Percentiles rank a stretch among this genome's conserved stretches.
These are phyloP conservation scores for Cisticola juncidis DNA, from an alignment of 2,113 vertebrate genomes.

Conservation along the genomic window DNA sequence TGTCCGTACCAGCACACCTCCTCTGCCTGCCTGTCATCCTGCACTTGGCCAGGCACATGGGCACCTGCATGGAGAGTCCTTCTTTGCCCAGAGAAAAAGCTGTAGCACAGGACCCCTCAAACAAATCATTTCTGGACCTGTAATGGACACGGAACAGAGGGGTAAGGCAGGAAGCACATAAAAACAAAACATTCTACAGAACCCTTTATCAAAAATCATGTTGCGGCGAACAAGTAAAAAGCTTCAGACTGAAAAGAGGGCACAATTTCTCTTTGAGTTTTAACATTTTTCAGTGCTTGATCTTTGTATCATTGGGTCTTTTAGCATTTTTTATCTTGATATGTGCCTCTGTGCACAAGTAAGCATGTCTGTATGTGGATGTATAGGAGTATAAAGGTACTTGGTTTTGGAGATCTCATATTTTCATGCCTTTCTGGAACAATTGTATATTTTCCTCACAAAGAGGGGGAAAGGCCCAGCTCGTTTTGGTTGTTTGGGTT, in stretches of 20 bases:
- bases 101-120: background rate
- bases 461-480: background rate
- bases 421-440: background rate
- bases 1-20: background rate
- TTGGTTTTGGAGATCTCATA: background rate
- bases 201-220: background rate
- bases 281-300: background rate
- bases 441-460: background rate
- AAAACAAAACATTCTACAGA: background rate
- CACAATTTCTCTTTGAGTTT: background rate
- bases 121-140: background rate
- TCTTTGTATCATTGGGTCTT: background rate
- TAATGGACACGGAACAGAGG: rapidly evolving
- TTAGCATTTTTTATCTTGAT: background rate
- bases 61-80: background rate
- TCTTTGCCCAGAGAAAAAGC: background rate
- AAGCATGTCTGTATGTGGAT: background rate
- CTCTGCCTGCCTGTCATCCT: background rate
- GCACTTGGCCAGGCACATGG: too few species aligned
- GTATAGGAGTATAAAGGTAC: background rate
- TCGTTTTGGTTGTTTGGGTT: background rate
- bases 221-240: background rate
- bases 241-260: background rate
- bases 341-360: background rate
- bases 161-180: background rate